phyloP scores from a whole-genome alignment of 2,113 vertebrate genomes.

The Callopanchax toddi region DNA sequence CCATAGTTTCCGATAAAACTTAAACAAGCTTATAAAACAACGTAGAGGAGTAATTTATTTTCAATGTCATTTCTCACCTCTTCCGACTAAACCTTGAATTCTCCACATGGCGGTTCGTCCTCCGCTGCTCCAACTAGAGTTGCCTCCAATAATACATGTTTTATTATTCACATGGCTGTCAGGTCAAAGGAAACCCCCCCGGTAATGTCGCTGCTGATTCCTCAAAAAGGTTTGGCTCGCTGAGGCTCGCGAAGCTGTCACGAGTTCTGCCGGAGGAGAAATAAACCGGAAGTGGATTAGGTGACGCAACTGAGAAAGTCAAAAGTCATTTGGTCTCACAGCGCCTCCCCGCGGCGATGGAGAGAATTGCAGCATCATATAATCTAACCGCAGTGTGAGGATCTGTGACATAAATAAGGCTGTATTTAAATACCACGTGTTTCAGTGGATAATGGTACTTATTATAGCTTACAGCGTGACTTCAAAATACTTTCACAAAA shows the following conservation, averaged over 20 bases:
- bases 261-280: background rate
- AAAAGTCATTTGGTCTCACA: background rate
- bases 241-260: too few relatives aligned
- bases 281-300: constrained; percentile 35
- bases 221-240: rapidly evolving
- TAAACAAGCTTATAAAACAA: too few relatives aligned
- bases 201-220: rapidly evolving
- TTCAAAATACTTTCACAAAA: too few relatives aligned
- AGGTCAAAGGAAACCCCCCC: background rate
- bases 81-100: constrained; percentile 70
- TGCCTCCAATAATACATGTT: constrained; percentile 18
- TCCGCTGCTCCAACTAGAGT: constrained; percentile 1
- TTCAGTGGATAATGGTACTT: too few relatives aligned
- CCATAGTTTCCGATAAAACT: too few relatives aligned
- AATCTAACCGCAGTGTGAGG: too few relatives aligned
- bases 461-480: too few relatives aligned
- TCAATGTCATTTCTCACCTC: constrained; percentile 69
- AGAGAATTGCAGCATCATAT: background rate
- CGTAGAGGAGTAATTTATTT: too few relatives aligned
- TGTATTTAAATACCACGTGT: too few relatives aligned
- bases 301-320: constrained; percentile 32
- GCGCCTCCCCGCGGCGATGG: constrained; percentile 8
- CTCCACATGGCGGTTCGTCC: constrained; percentile 73
- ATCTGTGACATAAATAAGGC: too few relatives aligned
- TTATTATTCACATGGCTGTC: too few relatives aligned